A percentile compares a stretch with the other conserved stretches of the same genome.
These are phyloP conservation scores for Gymnogyps californianus DNA, from an alignment of 2,113 vertebrate species.

Conservation along the genomic window DNA sequence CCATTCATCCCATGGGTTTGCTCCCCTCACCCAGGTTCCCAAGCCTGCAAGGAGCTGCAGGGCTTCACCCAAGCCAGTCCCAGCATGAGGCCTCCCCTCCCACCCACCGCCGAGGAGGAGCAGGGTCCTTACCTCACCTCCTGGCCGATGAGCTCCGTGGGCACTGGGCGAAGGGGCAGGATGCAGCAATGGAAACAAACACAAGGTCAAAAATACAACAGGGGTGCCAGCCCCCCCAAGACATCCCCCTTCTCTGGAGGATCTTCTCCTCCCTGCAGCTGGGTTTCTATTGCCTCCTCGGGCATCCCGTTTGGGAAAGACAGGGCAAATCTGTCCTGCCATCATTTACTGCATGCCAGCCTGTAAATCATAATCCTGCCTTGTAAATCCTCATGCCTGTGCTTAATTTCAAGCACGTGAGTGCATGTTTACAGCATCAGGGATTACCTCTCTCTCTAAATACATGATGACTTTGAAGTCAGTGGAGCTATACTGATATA, in stretches of 20 bases:
- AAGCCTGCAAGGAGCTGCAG: background rate
- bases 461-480: background rate
- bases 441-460: background rate
- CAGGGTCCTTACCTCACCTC: constrained; percentile 90
- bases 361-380: background rate
- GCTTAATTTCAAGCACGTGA: background rate
- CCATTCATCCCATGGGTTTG: accelerated
- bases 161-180: constrained; percentile 54
- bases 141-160: constrained; percentile 86
- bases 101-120: background rate
- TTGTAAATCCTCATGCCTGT: background rate
- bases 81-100: background rate
- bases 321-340: background rate
- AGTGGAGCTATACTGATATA: background rate
- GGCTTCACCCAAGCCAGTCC: background rate
- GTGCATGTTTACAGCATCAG: background rate
- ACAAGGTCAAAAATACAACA: background rate
- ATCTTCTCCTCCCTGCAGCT: background rate
- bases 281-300: accelerated
- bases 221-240: accelerated
- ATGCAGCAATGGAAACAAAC: background rate
- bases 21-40: background rate
- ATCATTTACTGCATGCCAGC: background rate
- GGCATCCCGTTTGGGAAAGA: background rate
- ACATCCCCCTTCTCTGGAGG: background rate